Base-by-base conservation (phyloP, 1,140 invertebrate genomes). In the Rhopalosiphum padi region DNA sequence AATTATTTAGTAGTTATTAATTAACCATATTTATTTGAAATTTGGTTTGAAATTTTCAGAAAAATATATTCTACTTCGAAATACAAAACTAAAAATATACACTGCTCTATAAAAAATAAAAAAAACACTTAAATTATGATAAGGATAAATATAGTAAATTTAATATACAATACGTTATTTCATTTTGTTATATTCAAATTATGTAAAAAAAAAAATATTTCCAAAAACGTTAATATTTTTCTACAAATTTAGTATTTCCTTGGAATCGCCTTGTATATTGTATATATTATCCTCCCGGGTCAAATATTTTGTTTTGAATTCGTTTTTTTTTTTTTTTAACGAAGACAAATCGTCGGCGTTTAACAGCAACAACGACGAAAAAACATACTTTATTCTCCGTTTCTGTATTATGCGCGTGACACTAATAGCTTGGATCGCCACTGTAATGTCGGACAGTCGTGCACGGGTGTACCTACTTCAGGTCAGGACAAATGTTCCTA, bases 291-390 rank as follows among this genome's bases (percentile, higher is more conserved):
- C 30, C 60, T 77, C 60, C 11, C 30, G 15, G 15, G 60, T 77
- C 30, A n/a, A 77, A 77, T 77, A 77, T 77, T 77, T 77, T 77
- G 60, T 68, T 77, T n/a, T 35, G 60, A 77, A 77, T 77, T 51
- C 4, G 60, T 77, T 51, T 51, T 51, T 51, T 68, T n/a, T 68
- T 85, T 85, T 43, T 43, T 87, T 87, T 87, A 87, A 87, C 30
- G 43, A 87, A 30, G 85, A 87, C 43, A 87, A 46, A 87, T 87
- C 43, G 85, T 87, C 25, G 30, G 23, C 43, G 85, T 48, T 46
- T n/a, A 77, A 77, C 60, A 77, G n/a, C 15, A 77, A 77, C 15
- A n/a, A n/a, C 55, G 30, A 77, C 15, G 30, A 87, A 86, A 87
- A n/a, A 87, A 87, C 41, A 30, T 46, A 48, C 85, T 46, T 46